Percentiles rank a stretch among this genome's conserved stretches.
phyloP scores from a whole-genome alignment of 2,888 invertebrate species.

The Sphecodes monilicornis region DNA sequence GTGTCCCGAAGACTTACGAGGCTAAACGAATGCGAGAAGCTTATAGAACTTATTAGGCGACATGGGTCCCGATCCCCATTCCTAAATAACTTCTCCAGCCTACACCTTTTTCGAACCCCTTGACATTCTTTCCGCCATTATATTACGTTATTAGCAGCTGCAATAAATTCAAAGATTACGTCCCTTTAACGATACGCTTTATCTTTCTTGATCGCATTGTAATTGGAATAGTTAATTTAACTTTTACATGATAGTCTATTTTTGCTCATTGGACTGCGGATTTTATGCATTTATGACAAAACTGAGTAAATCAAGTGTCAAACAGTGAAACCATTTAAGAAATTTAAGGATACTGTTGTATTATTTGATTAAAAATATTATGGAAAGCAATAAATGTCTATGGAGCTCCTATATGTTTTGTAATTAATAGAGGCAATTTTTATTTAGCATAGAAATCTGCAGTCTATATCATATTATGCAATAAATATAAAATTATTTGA shows the following conservation, averaged over 20 bases:
- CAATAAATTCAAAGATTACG: slow-evolving; percentile 29
- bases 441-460: neutral
- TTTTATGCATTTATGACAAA: neutral
- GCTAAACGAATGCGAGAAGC: slow-evolving; percentile 30
- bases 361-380: neutral
- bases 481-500: too few species aligned
- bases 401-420: too few species aligned
- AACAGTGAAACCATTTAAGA: too few species aligned
- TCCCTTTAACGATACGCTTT: slow-evolving; percentile 10
- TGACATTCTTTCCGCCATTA: slow-evolving; percentile 21
- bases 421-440: neutral
- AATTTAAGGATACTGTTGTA: neutral
- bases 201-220: neutral
- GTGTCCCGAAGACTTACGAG: slow-evolving; percentile 39
- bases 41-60: slow-evolving; percentile 2
- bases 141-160: slow-evolving; percentile 26
- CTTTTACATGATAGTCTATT: neutral
- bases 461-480: too few species aligned
- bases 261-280: neutral
- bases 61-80: neutral
- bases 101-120: slow-evolving; percentile 16
- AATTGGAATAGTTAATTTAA: neutral
- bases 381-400: neutral
- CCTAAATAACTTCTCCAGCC: slow-evolving; percentile 18
- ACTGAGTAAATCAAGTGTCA: neutral